phyloP scores from a whole-genome alignment of 2,113 vertebrate species.

The Mixornis gularis region DNA sequence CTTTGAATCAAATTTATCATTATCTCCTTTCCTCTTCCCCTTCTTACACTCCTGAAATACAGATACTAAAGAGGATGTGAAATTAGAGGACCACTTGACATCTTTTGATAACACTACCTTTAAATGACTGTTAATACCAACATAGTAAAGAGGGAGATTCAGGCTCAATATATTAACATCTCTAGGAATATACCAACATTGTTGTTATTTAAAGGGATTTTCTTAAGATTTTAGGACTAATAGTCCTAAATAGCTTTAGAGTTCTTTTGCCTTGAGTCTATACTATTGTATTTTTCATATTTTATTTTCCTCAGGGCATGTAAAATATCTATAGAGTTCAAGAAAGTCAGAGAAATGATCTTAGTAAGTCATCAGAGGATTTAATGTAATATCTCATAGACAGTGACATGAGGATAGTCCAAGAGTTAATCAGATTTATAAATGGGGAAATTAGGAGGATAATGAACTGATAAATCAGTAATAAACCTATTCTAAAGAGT shows the following conservation, averaged over 20 bases:
- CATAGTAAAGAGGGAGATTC: not conserved
- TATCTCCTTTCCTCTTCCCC: not conserved
- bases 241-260: not conserved
- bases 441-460: conserved; percentile 72
- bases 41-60: not conserved
- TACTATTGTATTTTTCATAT: not conserved
- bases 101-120: not conserved
- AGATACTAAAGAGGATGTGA: not conserved
- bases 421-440: conserved; percentile 75
- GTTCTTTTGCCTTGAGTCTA: not conserved
- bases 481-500: conserved; percentile 68
- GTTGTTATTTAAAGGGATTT: not conserved
- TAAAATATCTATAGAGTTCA: conserved; percentile 9
- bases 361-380: conserved; percentile 46
- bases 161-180: not conserved
- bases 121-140: not conserved
- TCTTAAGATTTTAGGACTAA: not conserved
- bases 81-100: not conserved
- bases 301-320: not conserved
- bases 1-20: not conserved
- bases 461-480: conserved; percentile 78
- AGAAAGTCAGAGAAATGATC: conserved; percentile 30
- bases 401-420: conserved; percentile 63
- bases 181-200: not conserved
- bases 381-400: conserved; percentile 53